Conservation (phyloP, 1,140 invertebrate genomes). For the Brachionus rubens region DNA sequence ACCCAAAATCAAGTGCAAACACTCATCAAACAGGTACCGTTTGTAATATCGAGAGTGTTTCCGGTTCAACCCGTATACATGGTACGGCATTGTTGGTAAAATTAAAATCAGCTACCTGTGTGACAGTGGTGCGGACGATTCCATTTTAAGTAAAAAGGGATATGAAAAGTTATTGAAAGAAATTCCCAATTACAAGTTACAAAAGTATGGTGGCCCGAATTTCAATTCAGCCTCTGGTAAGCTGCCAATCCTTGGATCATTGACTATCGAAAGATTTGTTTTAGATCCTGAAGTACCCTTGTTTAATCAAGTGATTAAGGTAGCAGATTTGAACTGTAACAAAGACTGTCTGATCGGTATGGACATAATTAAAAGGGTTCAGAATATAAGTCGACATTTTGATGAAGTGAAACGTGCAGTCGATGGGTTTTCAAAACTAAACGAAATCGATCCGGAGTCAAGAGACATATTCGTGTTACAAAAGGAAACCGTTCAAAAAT, state of each 20-base stretch:
- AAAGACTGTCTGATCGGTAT: background rate
- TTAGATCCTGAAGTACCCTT: too few species aligned
- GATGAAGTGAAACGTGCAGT: background rate
- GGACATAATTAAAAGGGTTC: background rate
- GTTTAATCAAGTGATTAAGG: too few species aligned
- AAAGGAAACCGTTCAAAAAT: background rate
- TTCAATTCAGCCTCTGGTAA: background rate
- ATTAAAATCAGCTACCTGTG: too few species aligned
- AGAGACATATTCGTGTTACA: background rate
- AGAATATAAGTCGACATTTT: slow-evolving; percentile 1
- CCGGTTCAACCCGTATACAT: too few species aligned
- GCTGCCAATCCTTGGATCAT: background rate
- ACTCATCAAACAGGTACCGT: too few species aligned
- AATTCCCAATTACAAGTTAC: background rate
- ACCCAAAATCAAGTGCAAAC: too few species aligned
- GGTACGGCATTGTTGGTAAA: too few species aligned
- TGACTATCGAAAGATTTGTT: background rate
- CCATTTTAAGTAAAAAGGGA: too few species aligned
- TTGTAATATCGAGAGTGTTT: too few species aligned
- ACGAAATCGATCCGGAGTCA: background rate
- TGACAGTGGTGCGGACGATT: too few species aligned
- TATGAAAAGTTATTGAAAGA: too few species aligned
- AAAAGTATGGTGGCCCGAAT: background rate
- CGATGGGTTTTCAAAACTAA: background rate
- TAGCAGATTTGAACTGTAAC: background rate